These are phyloP conservation scores for Spinus olivaceus DNA, from an alignment of 2,797 vertebrate genomes.

Conservation along the genomic window DNA sequence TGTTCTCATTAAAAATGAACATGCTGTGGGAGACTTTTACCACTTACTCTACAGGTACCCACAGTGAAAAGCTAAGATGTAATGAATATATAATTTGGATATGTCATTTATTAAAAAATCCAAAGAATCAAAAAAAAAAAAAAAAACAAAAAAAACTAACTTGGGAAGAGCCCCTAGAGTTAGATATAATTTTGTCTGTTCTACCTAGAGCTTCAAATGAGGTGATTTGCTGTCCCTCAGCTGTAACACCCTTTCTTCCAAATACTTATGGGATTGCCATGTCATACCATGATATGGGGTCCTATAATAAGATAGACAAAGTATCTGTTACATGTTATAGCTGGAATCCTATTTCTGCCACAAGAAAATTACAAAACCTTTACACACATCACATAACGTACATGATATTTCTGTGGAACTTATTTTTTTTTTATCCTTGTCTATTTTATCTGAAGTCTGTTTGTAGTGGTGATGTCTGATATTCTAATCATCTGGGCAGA, in stretches of 20 bases:
- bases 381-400: accelerated
- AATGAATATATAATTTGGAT: conserved; percentile 37
- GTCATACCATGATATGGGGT: not conserved
- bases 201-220: not conserved
- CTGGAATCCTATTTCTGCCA: not conserved
- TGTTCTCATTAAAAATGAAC: conserved; percentile 65
- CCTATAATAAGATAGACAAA: not conserved
- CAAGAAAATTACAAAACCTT: not conserved
- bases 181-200: not conserved
- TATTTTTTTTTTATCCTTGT: not conserved
- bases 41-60: conserved; percentile 21
- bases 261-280: not conserved
- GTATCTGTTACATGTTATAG: not conserved
- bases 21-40: conserved; percentile 49
- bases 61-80: conserved; percentile 30
- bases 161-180: not conserved
- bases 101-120: not conserved
- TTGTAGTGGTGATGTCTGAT: not conserved
- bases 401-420: not conserved
- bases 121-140: not conserved
- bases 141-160: not conserved
- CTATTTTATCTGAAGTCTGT: not conserved
- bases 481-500: not conserved
- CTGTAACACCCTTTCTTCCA: not conserved
- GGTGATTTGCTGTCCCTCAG: not conserved